These are phyloP conservation scores for Melanchra persicariae DNA, from an alignment of 2,888 invertebrate species.

Conservation along the genomic window DNA sequence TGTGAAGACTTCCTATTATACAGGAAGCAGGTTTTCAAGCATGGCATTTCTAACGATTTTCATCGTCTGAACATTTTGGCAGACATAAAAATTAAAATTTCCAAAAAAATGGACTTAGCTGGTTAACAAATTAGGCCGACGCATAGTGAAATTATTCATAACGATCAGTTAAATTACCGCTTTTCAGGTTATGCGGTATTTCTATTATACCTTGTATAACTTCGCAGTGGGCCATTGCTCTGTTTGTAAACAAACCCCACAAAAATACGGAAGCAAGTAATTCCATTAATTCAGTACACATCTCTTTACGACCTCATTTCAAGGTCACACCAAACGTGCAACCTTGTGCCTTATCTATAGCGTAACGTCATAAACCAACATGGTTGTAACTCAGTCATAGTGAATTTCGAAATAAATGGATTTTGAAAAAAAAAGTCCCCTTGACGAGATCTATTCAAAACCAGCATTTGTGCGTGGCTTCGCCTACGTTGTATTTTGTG, in stretches of 20 bases:
- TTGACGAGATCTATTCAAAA: neutral
- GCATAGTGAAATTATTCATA: no score
- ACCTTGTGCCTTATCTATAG: conserved; percentile 60
- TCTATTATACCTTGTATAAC: neutral
- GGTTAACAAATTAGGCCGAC: no score
- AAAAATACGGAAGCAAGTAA: conserved; percentile 34
- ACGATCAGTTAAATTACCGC: no score
- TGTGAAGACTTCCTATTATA: no score
- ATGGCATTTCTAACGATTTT: no score
- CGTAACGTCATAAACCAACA: neutral
- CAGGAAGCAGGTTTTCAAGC: no score
- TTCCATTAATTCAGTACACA: conserved; percentile 37
- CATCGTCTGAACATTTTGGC: no score
- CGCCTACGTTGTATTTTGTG: neutral
- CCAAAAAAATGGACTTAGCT: no score
- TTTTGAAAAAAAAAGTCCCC: neutral
- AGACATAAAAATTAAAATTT: no score
- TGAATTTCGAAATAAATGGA: neutral
- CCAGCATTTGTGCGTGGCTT: neutral
- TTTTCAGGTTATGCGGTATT: no score
- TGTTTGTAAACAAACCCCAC: conserved; percentile 37
- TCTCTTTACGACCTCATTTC: conserved; percentile 12
- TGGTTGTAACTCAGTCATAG: neutral
- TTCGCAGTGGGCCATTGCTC: neutral
- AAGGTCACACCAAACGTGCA: conserved; percentile 39